A percentile compares a stretch with the other conserved stretches of the same genome.
These are phyloP conservation scores for Oryctes rhinoceros DNA, from an alignment of 1,140 invertebrate genomes.

Conservation along the genomic window DNA sequence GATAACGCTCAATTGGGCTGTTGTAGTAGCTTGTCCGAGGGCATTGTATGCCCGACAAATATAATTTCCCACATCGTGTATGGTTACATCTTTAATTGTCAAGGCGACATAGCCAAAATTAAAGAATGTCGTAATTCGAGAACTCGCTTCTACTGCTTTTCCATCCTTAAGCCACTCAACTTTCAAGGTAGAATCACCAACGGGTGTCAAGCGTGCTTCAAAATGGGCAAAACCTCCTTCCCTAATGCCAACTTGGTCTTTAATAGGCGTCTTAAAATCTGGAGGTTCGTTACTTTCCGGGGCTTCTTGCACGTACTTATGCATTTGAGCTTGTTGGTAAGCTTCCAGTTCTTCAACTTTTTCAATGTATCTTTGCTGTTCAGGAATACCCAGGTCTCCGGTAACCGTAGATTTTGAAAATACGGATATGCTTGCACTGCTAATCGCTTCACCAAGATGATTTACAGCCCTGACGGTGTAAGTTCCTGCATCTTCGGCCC, in stretches of 20 bases:
- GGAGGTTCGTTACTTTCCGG: conserved; percentile 82
- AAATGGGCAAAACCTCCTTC: conserved; percentile 96
- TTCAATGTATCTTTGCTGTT: conserved; percentile 93
- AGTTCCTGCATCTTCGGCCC: conserved; percentile 91
- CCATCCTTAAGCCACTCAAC: conserved; percentile 98
- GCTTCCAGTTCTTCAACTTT: conserved; percentile 93
- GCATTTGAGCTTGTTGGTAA: conserved; percentile 80
- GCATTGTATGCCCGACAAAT: conserved; percentile 89
- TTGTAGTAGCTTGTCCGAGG: conserved; percentile 88
- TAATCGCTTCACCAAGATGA: conserved; percentile 82
- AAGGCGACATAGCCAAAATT: conserved; percentile 97
- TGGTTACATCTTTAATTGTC: conserved; percentile 91
- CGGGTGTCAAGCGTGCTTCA: conserved; percentile 92
- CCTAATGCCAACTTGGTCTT: conserved; percentile 85
- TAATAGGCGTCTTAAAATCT: conserved; percentile 92
- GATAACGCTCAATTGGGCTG: conserved; percentile 85
- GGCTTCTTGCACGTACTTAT: conserved; percentile 78
- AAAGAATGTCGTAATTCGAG: conserved; percentile 92
- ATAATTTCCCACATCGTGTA: conserved; percentile 91
- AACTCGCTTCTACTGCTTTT: conserved; percentile 88
- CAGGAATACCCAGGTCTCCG: conserved; percentile 86
- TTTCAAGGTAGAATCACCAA: conserved; percentile 88
- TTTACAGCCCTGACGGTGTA: conserved; percentile 92
- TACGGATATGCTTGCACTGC: conserved; percentile 80
- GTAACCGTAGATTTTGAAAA: conserved; percentile 81